A percentile compares a stretch with the other conserved stretches of the same genome.
Evolutionary conservation across 1,140 invertebrate genomes (phyloP).

Genomic region (Drosophila bocqueti): DNA sequence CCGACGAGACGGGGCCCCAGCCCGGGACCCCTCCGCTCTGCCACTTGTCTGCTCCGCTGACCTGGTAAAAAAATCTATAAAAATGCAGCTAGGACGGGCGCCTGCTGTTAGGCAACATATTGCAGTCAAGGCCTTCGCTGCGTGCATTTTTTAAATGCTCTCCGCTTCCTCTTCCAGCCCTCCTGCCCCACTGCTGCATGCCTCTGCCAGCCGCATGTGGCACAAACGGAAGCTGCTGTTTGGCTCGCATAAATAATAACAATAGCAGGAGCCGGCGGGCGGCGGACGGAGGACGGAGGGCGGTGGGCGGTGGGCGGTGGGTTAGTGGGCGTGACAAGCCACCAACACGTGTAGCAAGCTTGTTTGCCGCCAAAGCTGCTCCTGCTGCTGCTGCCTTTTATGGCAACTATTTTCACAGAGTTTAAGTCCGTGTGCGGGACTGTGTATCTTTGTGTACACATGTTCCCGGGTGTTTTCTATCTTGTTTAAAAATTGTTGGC

Average conservation of each 20-base stretch:
- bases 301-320: not conserved
- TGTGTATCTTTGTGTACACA: constrained; percentile 59
- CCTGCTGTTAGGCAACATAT: constrained; percentile 80
- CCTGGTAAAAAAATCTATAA: constrained; percentile 80
- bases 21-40: constrained; percentile 5
- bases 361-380: constrained; percentile 31
- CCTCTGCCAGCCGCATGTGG: constrained; percentile 70
- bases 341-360: constrained; percentile 76
- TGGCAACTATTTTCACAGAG: constrained; percentile 73
- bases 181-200: constrained; percentile 29
- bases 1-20: constrained; percentile 37
- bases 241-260: constrained; percentile 83
- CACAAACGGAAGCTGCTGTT: constrained; percentile 82
- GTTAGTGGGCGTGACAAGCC: constrained; percentile 56
- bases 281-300: not conserved
- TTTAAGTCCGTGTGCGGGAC: constrained; percentile 28
- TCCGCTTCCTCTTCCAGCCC: constrained; percentile 60
- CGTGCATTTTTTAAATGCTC: constrained; percentile 81
- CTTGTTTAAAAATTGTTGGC: constrained; percentile 67
- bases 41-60: constrained; percentile 47
- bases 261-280: constrained; percentile 42
- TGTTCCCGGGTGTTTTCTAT: constrained; percentile 55
- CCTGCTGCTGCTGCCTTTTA: constrained; percentile 48
- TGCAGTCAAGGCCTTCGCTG: constrained; percentile 80
- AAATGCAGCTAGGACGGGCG: constrained; percentile 52